A percentile compares a stretch with the other conserved stretches of the same genome.
Conservation (phyloP, 1,140 invertebrate species). For the Cephus cinctus region DNA sequence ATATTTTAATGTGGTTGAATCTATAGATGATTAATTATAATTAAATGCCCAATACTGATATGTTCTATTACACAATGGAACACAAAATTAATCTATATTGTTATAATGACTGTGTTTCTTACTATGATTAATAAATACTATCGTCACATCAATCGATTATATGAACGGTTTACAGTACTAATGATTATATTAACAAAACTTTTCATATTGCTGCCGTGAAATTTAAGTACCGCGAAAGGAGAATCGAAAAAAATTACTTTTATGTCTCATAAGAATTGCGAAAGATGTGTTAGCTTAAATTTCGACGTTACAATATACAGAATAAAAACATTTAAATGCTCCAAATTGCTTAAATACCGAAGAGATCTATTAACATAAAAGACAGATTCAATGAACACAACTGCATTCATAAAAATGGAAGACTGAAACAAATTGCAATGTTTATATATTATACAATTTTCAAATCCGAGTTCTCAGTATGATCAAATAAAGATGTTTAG, state of each 20-base stretch:
- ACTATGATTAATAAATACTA: slow-evolving; percentile 10
- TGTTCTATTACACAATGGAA: slow-evolving; percentile 29
- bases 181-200: too few relatives aligned
- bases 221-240: too few relatives aligned
- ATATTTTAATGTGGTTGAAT: slow-evolving; percentile 21
- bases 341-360: neutral
- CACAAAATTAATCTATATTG: too few relatives aligned
- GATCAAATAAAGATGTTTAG: too few relatives aligned
- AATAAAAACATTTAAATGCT: neutral
- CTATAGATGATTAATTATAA: slow-evolving; percentile 18
- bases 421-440: too few relatives aligned
- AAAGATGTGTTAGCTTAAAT: neutral
- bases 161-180: too few relatives aligned
- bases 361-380: neutral
- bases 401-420: too few relatives aligned
- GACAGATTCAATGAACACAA: neutral
- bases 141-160: neutral
- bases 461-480: too few relatives aligned
- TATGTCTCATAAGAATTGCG: too few relatives aligned
- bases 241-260: too few relatives aligned
- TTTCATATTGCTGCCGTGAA: too few relatives aligned
- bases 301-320: neutral
- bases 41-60: slow-evolving; percentile 47
- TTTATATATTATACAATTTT: too few relatives aligned
- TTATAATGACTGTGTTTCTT: neutral